Evolutionary conservation across 2,888 invertebrate genomes (phyloP).

Genomic region (Aleiodes testaceus): DNA sequence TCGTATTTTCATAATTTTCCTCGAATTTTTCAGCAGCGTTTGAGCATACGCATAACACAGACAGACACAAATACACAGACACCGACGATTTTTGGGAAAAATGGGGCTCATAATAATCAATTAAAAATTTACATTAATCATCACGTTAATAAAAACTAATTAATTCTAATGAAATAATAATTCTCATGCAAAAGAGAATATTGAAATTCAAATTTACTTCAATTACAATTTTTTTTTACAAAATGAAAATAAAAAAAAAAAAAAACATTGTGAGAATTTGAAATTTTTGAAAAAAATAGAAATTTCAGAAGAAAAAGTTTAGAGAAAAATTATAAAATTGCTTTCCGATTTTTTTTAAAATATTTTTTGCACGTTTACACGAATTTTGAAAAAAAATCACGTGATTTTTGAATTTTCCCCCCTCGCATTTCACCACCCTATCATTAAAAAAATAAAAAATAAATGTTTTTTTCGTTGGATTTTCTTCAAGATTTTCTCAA

Average conservation of each 20-base stretch:
- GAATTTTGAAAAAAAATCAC: too few relatives aligned
- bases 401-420: slow-evolving; percentile 7
- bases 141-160: slow-evolving; percentile 13
- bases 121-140: slow-evolving; percentile 13
- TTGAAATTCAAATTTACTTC: slow-evolving; percentile 5
- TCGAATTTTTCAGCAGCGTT: slow-evolving; percentile 59
- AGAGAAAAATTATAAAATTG: too few relatives aligned
- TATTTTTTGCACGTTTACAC: too few relatives aligned
- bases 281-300: too few relatives aligned
- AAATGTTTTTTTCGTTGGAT: slow-evolving; percentile 55
- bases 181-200: slow-evolving; percentile 12
- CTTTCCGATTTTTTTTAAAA: too few relatives aligned
- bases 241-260: too few relatives aligned
- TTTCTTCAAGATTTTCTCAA: slow-evolving; percentile 53
- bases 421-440: slow-evolving; percentile 40
- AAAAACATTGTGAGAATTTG: too few relatives aligned
- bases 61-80: slow-evolving; percentile 58
- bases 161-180: background rate
- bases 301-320: too few relatives aligned
- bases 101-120: slow-evolving; percentile 37
- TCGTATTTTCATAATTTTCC: background rate
- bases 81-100: slow-evolving; percentile 40
- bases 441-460: too few relatives aligned
- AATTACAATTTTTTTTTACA: too few relatives aligned
- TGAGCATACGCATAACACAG: slow-evolving; percentile 64